Base-by-base conservation (phyloP, 64 coral and sea anemone species). In the Montipora capricornis region DNA sequence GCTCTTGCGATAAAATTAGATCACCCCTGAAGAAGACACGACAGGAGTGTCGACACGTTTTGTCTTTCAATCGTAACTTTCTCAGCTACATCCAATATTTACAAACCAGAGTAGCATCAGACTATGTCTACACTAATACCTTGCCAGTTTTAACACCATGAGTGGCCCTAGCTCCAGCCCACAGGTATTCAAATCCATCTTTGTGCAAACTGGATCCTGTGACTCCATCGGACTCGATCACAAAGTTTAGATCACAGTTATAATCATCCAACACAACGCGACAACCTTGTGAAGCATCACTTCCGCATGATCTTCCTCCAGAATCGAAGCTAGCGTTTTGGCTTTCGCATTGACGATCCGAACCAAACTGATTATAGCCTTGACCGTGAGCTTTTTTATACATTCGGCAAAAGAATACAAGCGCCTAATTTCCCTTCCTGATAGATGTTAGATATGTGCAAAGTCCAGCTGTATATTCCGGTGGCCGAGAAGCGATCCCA, bases 201-300 rank as follows among this genome's bases (percentile, higher is more conserved):
- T 92, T 78, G 64, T 96, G 87, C 71, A 94, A 47, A 44, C 89
- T 89, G 0, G 91, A 82, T 44, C 98, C 98, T 66, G 98, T 94
- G 1, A 96, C 46, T 1, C 98, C 98, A 69, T 96, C 95, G 10
- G 88, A 47, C 52, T 89, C 93, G 47, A 99, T 94, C 0, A 96
- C 92, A 94, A 99, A 99, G 87, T 99, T 96, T 44, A 99, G 67
- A 77, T 99, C 98, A 52, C 98, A 96, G 87, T 99, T 99, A 52
- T 89, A 93, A 59, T 99, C 92, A 62, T 99, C 98, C 15, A 99
- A 79, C 53, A 84, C 75, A 84, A 97, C 80, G 4, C 94, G 75
- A 58, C 71, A 87, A 37, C 37, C 37, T 29, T 44, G 29, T 59
- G 45, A 17, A 57, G 50, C 19, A 61, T 64, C 14, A 12, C 61